A percentile compares a stretch with the other conserved stretches of the same genome.
These are phyloP conservation scores for Pheucticus melanocephalus DNA, from an alignment of 2,113 vertebrate species.

Conservation along the genomic window DNA sequence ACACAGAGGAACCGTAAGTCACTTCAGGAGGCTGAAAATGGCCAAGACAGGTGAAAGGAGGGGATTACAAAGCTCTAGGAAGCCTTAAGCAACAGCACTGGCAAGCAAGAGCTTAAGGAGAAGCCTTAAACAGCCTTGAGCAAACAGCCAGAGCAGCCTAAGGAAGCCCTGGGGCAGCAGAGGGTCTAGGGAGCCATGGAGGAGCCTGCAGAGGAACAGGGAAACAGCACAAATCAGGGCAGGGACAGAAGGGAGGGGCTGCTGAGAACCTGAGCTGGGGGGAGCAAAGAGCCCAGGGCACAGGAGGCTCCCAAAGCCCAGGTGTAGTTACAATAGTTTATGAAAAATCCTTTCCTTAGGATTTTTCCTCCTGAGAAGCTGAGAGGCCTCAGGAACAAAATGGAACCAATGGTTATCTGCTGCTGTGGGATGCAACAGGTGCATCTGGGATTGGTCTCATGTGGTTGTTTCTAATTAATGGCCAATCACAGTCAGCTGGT, in stretches of 20 bases:
- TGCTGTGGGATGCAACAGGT: no score
- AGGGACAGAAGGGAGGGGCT: fast-evolving
- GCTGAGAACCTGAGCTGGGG: fast-evolving
- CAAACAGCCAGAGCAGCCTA: not conserved
- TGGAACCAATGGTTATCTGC: no score
- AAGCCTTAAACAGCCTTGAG: not conserved
- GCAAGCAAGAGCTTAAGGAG: not conserved
- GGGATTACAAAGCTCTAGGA: not conserved
- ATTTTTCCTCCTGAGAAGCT: no score
- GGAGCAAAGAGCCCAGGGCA: not conserved
- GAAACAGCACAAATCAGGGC: not conserved
- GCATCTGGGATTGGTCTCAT: no score
- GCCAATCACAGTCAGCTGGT: no score
- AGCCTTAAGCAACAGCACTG: not conserved
- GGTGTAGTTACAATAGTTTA: not conserved
- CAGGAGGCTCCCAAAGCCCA: fast-evolving
- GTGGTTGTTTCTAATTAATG: no score
- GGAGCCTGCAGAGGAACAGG: not conserved
- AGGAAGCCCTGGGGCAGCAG: not conserved
- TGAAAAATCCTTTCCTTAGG: no score
- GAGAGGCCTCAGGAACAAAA: no score
- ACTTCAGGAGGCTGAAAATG: not conserved
- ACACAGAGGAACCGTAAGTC: not conserved
- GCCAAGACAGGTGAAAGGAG: not conserved
- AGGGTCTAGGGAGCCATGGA: not conserved